Evolutionary conservation across 2,888 invertebrate species (phyloP).

Genomic region (Hydropsyche betteni): DNA sequence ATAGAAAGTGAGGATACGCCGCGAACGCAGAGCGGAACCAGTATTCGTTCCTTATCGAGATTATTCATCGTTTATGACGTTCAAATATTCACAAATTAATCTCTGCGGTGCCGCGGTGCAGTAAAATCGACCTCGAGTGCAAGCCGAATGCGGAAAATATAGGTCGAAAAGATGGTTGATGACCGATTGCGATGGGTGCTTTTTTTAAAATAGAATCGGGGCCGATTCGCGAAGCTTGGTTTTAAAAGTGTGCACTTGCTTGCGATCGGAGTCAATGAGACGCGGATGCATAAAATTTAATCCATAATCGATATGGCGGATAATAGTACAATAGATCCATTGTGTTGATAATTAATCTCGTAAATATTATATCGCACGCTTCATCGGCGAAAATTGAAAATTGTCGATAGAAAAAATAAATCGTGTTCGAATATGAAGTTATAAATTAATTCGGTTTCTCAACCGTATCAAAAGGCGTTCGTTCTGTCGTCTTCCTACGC

Average conservation of each 20-base stretch:
- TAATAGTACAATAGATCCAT: background rate
- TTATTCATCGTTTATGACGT: background rate
- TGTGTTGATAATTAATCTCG: background rate
- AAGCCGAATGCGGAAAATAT: background rate
- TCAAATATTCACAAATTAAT: background rate
- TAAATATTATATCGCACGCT: background rate
- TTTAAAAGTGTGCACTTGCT: background rate
- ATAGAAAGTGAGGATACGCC: conserved; percentile 26
- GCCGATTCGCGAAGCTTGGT: background rate
- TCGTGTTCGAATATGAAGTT: no score
- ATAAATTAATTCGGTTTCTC: no score
- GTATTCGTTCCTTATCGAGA: background rate
- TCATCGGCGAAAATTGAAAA: no score
- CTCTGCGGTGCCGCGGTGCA: background rate
- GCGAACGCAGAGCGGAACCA: conserved; percentile 1
- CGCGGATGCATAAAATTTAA: background rate
- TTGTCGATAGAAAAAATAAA: no score
- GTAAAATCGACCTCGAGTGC: background rate
- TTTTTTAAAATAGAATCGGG: background rate
- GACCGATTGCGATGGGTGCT: background rate
- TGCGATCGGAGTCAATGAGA: background rate
- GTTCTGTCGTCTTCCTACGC: no score
- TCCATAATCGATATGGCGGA: background rate
- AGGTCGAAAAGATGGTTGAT: conserved; percentile 1
- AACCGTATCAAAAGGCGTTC: no score